Evolutionary conservation across 1,140 invertebrate species (phyloP), one percentile per base, ranked within the genome.

Genomic region (Scylla paramamosain): DNA sequence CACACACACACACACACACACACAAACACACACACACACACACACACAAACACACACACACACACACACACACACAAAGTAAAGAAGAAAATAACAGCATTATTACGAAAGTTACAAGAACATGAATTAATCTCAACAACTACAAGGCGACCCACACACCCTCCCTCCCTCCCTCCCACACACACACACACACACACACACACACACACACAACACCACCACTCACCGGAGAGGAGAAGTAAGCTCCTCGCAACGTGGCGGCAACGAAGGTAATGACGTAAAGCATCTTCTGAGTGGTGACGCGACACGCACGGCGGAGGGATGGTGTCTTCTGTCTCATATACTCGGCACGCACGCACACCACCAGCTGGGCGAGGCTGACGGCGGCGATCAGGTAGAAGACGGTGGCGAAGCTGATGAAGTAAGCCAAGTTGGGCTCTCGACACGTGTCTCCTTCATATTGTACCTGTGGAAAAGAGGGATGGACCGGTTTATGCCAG

Each of bases 281-380:
- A 10, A 99, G 97, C 96, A 99, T 97, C 97, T 99, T 99, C 96
- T 99, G 99, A 4, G 98, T 99, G 91, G 99, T 99, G 77, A 99
- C 97, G 96, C 98, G 97, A 96, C 98, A 99, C 12, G 99, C 98
- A 95, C 98, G 97, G 0, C 98, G 96, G 93, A 99, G 97, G 1
- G 98, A 98, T 14, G 98, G 98, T 84, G 98, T 98, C 97, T 99
- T 98, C 97, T 98, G 98, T 96, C 98, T 97, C 96, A 98, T 97
- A 97, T 98, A 99, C 97, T 99, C 99, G 25, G 98, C 98, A 46
- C 98, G 97, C 93, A 99, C 98, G 96, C 98, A 98, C 97, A 98
- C 98, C 59, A 99, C 98, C 93, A 99, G 97, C 97, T 99, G 99
- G 82, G 98, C 98, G 31, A 99, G 97, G 96, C 98, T 99, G 1